Conservation (phyloP, 2,797 vertebrate genomes). For the Coregonus ussuriensis region DNA sequence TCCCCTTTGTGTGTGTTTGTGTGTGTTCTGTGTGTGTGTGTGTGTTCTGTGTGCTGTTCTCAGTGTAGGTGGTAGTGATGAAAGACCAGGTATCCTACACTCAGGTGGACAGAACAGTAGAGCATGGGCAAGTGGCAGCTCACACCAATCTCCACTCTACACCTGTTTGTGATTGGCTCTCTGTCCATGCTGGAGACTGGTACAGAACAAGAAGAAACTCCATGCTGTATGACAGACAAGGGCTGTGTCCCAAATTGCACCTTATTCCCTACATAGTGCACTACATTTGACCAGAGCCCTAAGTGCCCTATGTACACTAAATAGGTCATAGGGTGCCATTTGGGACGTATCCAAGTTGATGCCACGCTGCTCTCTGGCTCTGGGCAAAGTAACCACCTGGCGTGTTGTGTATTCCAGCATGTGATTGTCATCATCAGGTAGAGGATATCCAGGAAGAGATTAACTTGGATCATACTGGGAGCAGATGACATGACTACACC, state of each 20-base stretch:
- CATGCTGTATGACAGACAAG: background rate
- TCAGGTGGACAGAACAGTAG: conserved; percentile 1
- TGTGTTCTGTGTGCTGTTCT: background rate
- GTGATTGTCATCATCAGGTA: conserved; percentile 40
- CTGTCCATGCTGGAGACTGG: background rate
- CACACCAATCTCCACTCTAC: background rate
- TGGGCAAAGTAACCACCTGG: conserved; percentile 46
- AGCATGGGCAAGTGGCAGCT: background rate
- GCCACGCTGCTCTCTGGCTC: conserved; percentile 43
- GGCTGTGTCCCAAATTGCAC: background rate
- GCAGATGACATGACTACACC: conserved; percentile 51
- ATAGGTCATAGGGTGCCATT: background rate
- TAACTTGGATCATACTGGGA: conserved; percentile 64
- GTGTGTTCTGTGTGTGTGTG: conserved; percentile 5
- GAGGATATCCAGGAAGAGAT: conserved; percentile 66
- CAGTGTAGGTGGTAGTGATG: conserved; percentile 6
- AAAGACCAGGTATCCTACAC: background rate
- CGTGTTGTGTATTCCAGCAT: conserved; percentile 45
- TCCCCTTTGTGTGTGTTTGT: conserved; percentile 8
- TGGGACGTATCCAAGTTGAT: background rate
- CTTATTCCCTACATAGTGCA: background rate
- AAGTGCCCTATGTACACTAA: background rate
- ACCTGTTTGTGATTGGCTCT: background rate
- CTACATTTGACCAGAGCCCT: background rate
- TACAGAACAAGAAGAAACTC: background rate